Conservation (phyloP, 2,113 vertebrate genomes). For the Notarius lentiginosus region DNA sequence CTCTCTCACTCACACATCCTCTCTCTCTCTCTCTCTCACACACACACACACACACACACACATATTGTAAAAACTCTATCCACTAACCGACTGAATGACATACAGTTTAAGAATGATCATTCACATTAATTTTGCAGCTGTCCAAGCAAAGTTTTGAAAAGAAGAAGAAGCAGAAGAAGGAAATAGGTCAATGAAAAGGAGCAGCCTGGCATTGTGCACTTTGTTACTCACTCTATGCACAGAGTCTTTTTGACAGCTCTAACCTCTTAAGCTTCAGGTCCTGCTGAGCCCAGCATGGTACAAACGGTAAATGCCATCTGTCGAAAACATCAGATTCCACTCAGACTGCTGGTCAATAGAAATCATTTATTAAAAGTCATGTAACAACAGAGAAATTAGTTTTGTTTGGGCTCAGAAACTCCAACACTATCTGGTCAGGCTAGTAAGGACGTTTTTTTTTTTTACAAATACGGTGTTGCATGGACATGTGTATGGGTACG, state of each 20-base stretch:
- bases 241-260: slow-evolving; percentile 97
- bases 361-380: background rate
- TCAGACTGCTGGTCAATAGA: slow-evolving; percentile 39
- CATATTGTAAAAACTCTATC: background rate
- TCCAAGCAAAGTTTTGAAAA: background rate
- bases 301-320: slow-evolving; percentile 95
- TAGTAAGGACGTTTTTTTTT: background rate
- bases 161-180: background rate
- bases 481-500: background rate
- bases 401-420: background rate
- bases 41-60: background rate
- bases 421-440: background rate
- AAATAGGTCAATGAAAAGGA: slow-evolving; percentile 86
- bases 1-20: background rate
- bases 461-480: background rate
- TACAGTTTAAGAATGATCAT: background rate
- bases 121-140: background rate
- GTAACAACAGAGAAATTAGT: background rate
- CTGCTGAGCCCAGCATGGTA: slow-evolving; percentile 94
- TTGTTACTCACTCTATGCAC: slow-evolving; percentile 93
- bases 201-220: slow-evolving; percentile 85
- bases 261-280: slow-evolving; percentile 95
- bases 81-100: background rate
- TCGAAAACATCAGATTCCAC: slow-evolving; percentile 80
- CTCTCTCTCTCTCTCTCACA: too few species aligned